phyloP scores from a whole-genome alignment of 2,797 vertebrate species.

The Rousettus madagascariensis region DNA sequence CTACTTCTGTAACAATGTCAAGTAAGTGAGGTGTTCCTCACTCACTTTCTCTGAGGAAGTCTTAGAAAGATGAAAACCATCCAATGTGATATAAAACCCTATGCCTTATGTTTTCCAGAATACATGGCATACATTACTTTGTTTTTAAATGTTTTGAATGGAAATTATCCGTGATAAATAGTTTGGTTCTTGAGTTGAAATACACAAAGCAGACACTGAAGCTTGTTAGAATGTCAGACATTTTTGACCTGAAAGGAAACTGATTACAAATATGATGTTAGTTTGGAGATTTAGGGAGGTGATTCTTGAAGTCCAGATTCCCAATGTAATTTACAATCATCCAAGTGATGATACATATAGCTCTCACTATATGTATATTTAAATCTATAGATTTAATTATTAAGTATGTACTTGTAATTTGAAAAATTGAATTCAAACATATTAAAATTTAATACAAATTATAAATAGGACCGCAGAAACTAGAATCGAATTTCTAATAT shows the following conservation, averaged over 20 bases:
- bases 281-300: not conserved
- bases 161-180: constrained; percentile 19
- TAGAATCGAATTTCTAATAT: not conserved
- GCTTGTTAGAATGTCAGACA: not conserved
- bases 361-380: not conserved
- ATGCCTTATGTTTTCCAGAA: not conserved
- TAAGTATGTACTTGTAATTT: not conserved
- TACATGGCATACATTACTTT: not conserved
- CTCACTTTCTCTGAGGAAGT: not conserved
- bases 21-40: not conserved
- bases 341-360: not conserved
- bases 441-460: not conserved
- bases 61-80: not conserved
- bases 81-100: not conserved
- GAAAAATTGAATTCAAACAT: not conserved
- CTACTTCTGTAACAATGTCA: not conserved
- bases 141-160: not conserved
- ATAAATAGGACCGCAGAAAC: not conserved
- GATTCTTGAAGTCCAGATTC: constrained; percentile 6
- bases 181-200: not conserved
- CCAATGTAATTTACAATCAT: not conserved
- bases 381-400: not conserved
- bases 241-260: not conserved
- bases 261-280: constrained; percentile 50
- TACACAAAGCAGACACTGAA: not conserved